Conservation (phyloP, 2,797 vertebrate genomes). For the Arremon brunneinucha region DNA sequence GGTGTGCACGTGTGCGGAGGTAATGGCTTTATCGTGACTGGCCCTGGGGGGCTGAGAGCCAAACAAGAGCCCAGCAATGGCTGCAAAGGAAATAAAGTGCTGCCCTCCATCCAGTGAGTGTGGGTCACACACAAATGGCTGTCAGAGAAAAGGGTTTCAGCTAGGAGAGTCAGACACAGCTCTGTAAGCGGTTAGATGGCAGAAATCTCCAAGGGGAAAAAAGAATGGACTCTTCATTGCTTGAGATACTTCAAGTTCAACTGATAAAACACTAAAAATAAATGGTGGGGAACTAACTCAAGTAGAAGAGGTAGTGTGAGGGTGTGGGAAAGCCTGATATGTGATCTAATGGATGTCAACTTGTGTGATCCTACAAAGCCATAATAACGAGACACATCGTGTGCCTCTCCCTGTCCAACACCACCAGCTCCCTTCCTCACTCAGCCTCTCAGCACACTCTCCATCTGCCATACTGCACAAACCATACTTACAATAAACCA, state of each 20-base stretch:
- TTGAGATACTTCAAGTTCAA: neutral
- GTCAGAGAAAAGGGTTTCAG: neutral
- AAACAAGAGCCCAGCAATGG: neutral
- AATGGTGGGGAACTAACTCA: neutral
- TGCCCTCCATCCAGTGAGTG: neutral
- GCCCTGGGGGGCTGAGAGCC: neutral
- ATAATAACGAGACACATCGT: neutral
- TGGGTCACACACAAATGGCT: neutral
- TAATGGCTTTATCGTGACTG: neutral
- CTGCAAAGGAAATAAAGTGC: neutral
- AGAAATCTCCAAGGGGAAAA: neutral
- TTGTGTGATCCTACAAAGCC: neutral
- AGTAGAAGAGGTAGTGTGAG: neutral
- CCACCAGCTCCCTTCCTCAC: neutral
- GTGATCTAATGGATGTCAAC: constrained; percentile 6
- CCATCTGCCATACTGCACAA: neutral
- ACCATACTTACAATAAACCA: neutral
- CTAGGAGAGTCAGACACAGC: neutral
- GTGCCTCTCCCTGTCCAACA: neutral
- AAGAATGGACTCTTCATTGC: neutral
- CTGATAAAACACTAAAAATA: neutral
- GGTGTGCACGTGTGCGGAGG: neutral
- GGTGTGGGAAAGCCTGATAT: neutral
- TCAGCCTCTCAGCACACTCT: neutral
- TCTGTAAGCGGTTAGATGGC: neutral